Evolutionary conservation across 1,140 invertebrate species (phyloP).

Genomic region (Akabosia matsudoensis): DNA sequence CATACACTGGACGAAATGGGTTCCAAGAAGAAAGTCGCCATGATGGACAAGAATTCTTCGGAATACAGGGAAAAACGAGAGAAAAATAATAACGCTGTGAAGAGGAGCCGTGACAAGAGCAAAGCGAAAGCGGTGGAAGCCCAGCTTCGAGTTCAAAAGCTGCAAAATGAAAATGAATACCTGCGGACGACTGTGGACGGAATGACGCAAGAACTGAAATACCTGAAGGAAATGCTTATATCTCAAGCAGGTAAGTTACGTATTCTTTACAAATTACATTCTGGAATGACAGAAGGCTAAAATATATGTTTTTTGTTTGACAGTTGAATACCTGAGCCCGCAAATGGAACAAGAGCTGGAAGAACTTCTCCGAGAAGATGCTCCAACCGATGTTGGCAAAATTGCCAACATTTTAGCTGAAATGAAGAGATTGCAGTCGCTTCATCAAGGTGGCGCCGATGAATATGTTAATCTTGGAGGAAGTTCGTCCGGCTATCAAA

Average conservation of each 20-base stretch:
- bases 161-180: constrained; percentile 77
- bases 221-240: constrained; percentile 81
- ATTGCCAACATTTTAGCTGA: constrained; percentile 38
- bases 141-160: constrained; percentile 68
- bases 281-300: no score
- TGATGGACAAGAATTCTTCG: constrained; percentile 66
- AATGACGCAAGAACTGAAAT: constrained; percentile 76
- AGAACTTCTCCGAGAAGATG: constrained; percentile 39
- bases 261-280: no score
- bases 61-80: constrained; percentile 76
- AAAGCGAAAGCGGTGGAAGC: constrained; percentile 73
- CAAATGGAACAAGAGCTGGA: constrained; percentile 39
- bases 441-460: constrained; percentile 11
- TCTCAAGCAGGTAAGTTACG: constrained; percentile 67
- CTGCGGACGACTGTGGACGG: constrained; percentile 82
- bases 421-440: constrained; percentile 36
- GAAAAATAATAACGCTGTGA: constrained; percentile 83
- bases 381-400: constrained; percentile 36
- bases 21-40: constrained; percentile 49
- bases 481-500: neutral
- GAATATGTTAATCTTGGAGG: neutral
- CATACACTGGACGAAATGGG: constrained; percentile 18
- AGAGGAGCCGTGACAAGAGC: constrained; percentile 81
- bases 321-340: constrained; percentile 39
- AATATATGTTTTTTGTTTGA: no score